Conservation (phyloP, 2,113 vertebrate species). For the Monarcha castaneiventris region DNA sequence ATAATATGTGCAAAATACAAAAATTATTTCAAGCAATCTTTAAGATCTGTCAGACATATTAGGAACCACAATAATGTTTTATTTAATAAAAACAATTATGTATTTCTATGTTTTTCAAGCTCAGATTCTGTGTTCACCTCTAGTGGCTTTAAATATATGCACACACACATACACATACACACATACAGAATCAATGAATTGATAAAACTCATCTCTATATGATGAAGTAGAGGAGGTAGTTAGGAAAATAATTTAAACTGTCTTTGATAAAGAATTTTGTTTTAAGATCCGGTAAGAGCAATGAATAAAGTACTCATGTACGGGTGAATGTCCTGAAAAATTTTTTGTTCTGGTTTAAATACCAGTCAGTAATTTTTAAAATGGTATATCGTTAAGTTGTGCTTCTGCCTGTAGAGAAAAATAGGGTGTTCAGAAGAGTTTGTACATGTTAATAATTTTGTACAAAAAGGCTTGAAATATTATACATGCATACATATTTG, state of each 20-base stretch:
- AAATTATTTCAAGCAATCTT: constrained; percentile 5
- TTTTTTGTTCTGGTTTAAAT: background rate
- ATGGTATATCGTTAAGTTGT: background rate
- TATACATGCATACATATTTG: background rate
- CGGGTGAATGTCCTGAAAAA: background rate
- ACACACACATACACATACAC: accelerated
- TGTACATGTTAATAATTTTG: background rate
- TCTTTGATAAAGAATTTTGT: background rate
- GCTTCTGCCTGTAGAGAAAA: background rate
- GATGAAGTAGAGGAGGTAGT: background rate
- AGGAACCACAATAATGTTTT: background rate
- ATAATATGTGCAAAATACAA: constrained; percentile 23
- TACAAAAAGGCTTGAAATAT: background rate
- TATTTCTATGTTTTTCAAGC: background rate
- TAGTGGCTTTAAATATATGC: background rate
- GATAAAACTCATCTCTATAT: background rate
- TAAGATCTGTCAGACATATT: background rate
- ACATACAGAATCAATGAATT: background rate
- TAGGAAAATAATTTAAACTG: background rate
- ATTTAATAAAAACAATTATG: background rate
- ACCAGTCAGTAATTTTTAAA: background rate
- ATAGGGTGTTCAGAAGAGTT: background rate
- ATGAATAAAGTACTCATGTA: background rate
- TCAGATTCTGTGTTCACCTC: background rate
- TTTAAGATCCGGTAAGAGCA: background rate